A percentile compares a stretch with the other conserved stretches of the same genome.
Evolutionary conservation across 2,113 vertebrate species (phyloP).

Genomic region (Chaetodon trifascialis): DNA sequence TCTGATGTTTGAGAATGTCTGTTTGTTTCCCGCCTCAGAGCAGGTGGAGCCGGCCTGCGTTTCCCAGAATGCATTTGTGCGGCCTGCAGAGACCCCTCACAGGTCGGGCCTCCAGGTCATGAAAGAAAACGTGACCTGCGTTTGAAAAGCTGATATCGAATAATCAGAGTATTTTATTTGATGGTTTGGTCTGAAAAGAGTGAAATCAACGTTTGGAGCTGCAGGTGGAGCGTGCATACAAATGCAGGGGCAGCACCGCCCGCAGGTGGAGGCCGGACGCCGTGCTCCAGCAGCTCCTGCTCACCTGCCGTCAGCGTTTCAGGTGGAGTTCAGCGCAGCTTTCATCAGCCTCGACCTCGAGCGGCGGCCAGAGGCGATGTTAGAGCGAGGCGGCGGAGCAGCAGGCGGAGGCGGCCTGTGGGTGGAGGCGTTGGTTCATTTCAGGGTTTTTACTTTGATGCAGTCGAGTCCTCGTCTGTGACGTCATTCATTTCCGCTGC

Average conservation of each 20-base stretch:
- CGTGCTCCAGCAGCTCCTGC: too few species aligned
- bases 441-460: slow-evolving; percentile 70
- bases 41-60: not conserved
- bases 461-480: slow-evolving; percentile 71
- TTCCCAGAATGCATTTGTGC: slow-evolving; percentile 17
- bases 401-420: not conserved
- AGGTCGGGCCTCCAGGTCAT: too few species aligned
- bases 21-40: not conserved
- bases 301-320: too few species aligned
- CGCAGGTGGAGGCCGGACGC: too few species aligned
- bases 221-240: too few species aligned
- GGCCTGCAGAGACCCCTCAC: not conserved
- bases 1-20: not conserved
- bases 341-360: too few species aligned
- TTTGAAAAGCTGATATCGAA: not conserved
- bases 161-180: not conserved
- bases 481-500: slow-evolving; percentile 66
- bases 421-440: slow-evolving; percentile 37
- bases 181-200: not conserved
- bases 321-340: too few species aligned
- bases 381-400: not conserved
- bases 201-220: too few species aligned
- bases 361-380: too few species aligned
- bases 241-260: too few species aligned
- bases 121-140: not conserved